Evolutionary conservation across 2,888 invertebrate genomes (phyloP), one percentile per base, ranked within the genome.

Genomic region (Andrena praecox): DNA sequence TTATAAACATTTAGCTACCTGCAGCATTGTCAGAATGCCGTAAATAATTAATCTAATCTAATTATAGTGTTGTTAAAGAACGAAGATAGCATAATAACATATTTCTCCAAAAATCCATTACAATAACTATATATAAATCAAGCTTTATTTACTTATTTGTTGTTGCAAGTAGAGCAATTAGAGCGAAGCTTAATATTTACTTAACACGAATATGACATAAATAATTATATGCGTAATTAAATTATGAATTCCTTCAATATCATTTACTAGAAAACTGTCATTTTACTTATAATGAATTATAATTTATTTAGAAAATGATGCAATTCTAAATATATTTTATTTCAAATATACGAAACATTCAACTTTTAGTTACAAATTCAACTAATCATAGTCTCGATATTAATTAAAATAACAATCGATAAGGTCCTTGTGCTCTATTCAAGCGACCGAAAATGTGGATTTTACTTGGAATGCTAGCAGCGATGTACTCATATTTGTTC

Each of bases 401-500:
- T 27, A 56, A n/a, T 31, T 35, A 8, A 16, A 33, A 8, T 56
- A 56, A 69, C 8, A 27, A 5, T 35, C 33, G 7, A 16, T 35
- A 16, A 27, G 35, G 35, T 24, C 3, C 16, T n/a, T 42, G 29
- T 62, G 5, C 8, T 63, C 33, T 50, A 71, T 62, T 52, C 63
- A 29, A 63, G 20, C 48, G 4, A n/a, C 42, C 0, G 2, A 33
- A n/a, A 59, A 59, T 3, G 16, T 42, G 12, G 24, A 42, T 35
- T 63, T 60, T 42, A 50, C 60, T 29, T 60, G 62, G 33, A 33
- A 16, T 42, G 20, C 24, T n/a, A 29, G 35, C 7, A 29, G n/a
- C 7, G 24, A 63, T 31, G 48, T 54, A 50, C 16, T 31, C 3
- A 80, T 33, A 50, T 52, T 31, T 52, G 12, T n/a, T 60, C 20